These are phyloP conservation scores for Percopsis transmontana DNA, from an alignment of 2,113 vertebrate species.

Conservation along the genomic window DNA sequence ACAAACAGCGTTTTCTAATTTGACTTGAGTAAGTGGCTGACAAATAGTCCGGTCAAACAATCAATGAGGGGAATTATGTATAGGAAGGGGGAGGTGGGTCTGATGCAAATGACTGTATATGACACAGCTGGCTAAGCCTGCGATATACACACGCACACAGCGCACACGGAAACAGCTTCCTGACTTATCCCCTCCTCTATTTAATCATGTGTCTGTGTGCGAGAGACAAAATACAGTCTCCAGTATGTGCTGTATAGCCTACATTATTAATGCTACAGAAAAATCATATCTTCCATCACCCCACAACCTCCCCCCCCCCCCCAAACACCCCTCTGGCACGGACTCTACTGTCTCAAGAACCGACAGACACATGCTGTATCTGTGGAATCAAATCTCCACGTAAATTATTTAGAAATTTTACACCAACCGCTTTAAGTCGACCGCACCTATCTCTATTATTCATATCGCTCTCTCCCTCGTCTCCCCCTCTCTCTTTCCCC, in stretches of 20 bases:
- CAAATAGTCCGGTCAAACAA: slow-evolving; percentile 72
- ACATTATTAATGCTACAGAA: slow-evolving; percentile 55
- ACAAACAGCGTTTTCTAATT: slow-evolving; percentile 69
- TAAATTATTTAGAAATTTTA: slow-evolving; percentile 3
- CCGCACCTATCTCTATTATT: neutral
- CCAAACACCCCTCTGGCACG: neutral
- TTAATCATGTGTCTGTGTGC: slow-evolving; percentile 46
- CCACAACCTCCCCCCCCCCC: slow-evolving; percentile 2
- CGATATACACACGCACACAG: slow-evolving; percentile 46
- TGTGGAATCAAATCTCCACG: slow-evolving; percentile 33
- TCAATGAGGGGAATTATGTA: slow-evolving; percentile 74
- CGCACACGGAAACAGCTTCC: slow-evolving; percentile 46
- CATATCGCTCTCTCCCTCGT: neutral
- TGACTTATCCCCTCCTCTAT: slow-evolving; percentile 45
- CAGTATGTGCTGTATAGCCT: slow-evolving; percentile 30
- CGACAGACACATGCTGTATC: neutral
- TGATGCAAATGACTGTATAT: slow-evolving; percentile 55
- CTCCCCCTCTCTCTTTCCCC: neutral
- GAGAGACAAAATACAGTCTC: slow-evolving; percentile 37
- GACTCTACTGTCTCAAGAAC: neutral
- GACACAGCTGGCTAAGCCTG: slow-evolving; percentile 38
- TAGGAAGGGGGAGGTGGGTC: slow-evolving; percentile 18
- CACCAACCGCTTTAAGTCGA: neutral
- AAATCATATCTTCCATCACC: slow-evolving; percentile 23
- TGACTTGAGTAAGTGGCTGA: slow-evolving; percentile 79